phyloP scores from a whole-genome alignment of 53 echinoderm and acorn worm genomes.

The Antedon mediterranea region DNA sequence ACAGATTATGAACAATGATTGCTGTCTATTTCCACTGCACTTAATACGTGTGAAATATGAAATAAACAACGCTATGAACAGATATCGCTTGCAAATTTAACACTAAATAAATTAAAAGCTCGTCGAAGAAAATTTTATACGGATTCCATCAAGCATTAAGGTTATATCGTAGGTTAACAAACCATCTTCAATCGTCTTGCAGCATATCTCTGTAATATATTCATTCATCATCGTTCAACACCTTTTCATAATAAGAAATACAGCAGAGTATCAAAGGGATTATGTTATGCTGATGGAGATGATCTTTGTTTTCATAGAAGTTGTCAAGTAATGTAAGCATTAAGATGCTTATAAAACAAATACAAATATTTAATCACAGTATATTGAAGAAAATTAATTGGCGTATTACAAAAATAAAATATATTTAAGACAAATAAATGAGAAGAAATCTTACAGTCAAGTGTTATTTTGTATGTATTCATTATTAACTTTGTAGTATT shows the following conservation, averaged over 20 bases:
- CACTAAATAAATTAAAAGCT: background rate
- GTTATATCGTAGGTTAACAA: background rate
- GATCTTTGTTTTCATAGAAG: background rate
- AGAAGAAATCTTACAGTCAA: too few relatives aligned
- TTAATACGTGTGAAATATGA: background rate
- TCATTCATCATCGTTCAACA: background rate
- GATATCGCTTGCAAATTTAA: background rate
- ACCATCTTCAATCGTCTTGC: background rate
- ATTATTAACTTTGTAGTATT: too few relatives aligned
- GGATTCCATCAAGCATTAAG: background rate
- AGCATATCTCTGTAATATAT: background rate
- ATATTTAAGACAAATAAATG: too few relatives aligned
- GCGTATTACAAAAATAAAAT: too few relatives aligned
- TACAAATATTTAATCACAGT: too few relatives aligned
- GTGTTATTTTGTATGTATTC: too few relatives aligned
- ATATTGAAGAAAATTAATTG: too few relatives aligned
- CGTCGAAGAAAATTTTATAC: background rate
- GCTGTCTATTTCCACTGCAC: background rate
- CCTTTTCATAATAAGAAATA: background rate
- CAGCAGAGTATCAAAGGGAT: background rate
- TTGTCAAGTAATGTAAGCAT: background rate
- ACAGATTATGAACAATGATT: background rate
- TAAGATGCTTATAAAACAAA: too few relatives aligned
- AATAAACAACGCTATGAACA: background rate
- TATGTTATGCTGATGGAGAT: background rate